phyloP scores from a whole-genome alignment of 2,888 invertebrate species.

The Chromoteleia sp. region DNA sequence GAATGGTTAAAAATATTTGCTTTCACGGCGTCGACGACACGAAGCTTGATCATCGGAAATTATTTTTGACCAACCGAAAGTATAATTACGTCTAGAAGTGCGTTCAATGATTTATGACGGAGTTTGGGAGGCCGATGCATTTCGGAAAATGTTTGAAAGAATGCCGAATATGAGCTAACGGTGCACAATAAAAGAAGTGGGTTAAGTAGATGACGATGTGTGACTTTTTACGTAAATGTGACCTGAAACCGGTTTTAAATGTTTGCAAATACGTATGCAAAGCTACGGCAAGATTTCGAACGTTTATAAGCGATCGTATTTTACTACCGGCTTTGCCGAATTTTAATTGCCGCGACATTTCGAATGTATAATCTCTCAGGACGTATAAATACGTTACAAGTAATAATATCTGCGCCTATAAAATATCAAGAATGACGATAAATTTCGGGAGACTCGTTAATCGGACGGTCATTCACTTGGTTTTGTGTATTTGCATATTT shows the following conservation, averaged over 20 bases:
- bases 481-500: slow-evolving; percentile 23
- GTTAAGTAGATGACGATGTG: slow-evolving; percentile 37
- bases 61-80: neutral
- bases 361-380: neutral
- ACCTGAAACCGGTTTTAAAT: slow-evolving; percentile 69
- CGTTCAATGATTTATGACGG: slow-evolving; percentile 20
- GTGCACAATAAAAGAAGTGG: slow-evolving; percentile 61
- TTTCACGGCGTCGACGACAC: slow-evolving; percentile 22
- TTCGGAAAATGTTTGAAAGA: slow-evolving; percentile 44
- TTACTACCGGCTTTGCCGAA: slow-evolving; percentile 16
- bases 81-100: neutral
- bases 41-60: neutral
- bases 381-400: slow-evolving; percentile 29
- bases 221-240: slow-evolving; percentile 18
- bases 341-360: slow-evolving; percentile 21
- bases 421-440: slow-evolving; percentile 15
- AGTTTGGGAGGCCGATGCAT: neutral
- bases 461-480: neutral
- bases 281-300: slow-evolving; percentile 13
- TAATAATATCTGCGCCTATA: neutral
- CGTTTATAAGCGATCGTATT: slow-evolving; percentile 1
- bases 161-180: slow-evolving; percentile 76
- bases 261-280: slow-evolving; percentile 37
- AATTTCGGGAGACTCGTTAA: slow-evolving; percentile 3
- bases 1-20: slow-evolving; percentile 29